phyloP scores from a whole-genome alignment of 2,888 invertebrate genomes.

The Amphiduros pacificus region DNA sequence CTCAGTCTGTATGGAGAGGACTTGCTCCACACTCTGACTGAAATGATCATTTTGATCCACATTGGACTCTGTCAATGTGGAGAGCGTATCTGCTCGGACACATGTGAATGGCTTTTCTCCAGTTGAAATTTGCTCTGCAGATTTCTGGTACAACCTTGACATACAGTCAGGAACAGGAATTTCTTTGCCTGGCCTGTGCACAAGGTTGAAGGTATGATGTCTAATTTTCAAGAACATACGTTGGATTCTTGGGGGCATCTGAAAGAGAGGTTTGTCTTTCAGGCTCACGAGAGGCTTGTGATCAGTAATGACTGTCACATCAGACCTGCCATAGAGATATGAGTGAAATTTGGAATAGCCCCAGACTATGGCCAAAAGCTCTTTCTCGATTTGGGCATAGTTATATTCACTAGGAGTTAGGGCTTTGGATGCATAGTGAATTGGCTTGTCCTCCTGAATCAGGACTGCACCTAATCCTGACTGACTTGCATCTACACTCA shows the following conservation, averaged over 20 bases:
- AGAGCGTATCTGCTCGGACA: no score
- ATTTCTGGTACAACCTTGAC: no score
- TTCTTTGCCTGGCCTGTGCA: no score
- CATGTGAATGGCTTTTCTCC: no score
- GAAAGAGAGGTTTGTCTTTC: constrained; percentile 14
- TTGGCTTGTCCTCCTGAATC: constrained; percentile 31
- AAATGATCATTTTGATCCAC: no score
- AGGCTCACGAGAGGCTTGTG: constrained; percentile 32
- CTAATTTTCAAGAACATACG: constrained; percentile 12
- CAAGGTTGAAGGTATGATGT: no score
- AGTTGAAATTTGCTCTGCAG: no score
- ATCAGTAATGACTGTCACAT: constrained; percentile 33
- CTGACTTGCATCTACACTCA: constrained; percentile 3
- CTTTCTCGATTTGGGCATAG: constrained; percentile 35
- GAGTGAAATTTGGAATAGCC: constrained; percentile 32
- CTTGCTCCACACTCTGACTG: no score
- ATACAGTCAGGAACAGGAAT: no score
- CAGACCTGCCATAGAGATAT: constrained; percentile 29
- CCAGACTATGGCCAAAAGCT: constrained; percentile 31
- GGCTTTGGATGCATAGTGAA: constrained; percentile 35
- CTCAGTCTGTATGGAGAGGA: no score
- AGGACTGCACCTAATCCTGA: constrained; percentile 33
- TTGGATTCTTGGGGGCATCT: constrained; percentile 15
- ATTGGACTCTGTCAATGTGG: no score
- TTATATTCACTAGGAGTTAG: constrained; percentile 30